Evolutionary conservation across 2,113 vertebrate species (phyloP), one percentile per base, ranked within the genome.

Genomic region (Antennarius striatus): DNA sequence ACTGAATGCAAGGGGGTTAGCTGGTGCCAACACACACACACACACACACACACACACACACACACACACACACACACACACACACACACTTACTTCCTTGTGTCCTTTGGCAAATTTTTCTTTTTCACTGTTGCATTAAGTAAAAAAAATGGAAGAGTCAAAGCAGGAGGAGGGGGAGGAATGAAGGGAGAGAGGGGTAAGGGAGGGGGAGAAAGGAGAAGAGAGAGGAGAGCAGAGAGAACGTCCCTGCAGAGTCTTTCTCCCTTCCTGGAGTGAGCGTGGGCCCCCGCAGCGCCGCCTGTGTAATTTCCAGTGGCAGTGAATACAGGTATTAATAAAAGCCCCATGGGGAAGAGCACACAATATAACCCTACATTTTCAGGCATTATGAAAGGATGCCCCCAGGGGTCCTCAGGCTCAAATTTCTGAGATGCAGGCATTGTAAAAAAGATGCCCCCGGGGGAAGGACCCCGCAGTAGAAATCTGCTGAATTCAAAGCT

Each of bases 291-390:
- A 95, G 96, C 93, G 95, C 94, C 94, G 86, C 96, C 97, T 96
- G 96, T 98, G 97, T 98, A 96, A 98, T 98, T 98, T 99, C 96
- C 93, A 98, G 95, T 95, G 96, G 95, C 96, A 96, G 96, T 97
- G 96, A 99, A 99, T 98, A 96, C 96, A 99, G 97, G 97, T 99
- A 99, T 98, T 98, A 99, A 99, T 99, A 99, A 99, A 99, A 96
- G 95, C 96, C 96, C 96, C 97, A 96, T 96, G 96, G 96, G 97
- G 95, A 96, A 95, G 94, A 95, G 95, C 96, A 96, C 88, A 98
- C 96, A 98, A 98, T 98, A 98, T 98, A 98, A 99, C 96, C 97
- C 96, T 98, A 97, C 96, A 98, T 98, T 98, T 99, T 97, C 95
- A 99, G 96, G 96, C 97, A 98, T 99, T 99, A 99, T 98, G 96